A percentile compares a stretch with the other conserved stretches of the same genome.
Evolutionary conservation across 2,797 vertebrate species (phyloP).

Genomic region (Fistularia commersonii): DNA sequence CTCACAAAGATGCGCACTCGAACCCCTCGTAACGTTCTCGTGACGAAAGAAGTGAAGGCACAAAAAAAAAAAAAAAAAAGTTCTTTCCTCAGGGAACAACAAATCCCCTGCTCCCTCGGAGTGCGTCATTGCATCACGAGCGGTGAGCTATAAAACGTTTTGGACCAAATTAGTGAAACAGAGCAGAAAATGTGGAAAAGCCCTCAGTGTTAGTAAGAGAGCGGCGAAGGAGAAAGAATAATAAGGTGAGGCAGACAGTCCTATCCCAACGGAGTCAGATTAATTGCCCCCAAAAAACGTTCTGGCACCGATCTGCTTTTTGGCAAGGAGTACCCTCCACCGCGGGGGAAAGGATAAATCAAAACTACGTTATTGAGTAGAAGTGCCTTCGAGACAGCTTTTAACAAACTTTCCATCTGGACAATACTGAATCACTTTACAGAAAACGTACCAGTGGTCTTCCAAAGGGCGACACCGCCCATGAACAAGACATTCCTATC

Average conservation of each 20-base stretch:
- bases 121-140: conserved; percentile 36
- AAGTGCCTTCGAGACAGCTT: conserved; percentile 1
- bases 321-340: conserved; percentile 1
- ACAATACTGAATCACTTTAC: not conserved
- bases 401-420: conserved; percentile 1
- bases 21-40: conserved; percentile 2
- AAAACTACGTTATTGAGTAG: not conserved
- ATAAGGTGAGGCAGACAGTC: not conserved
- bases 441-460: too few relatives aligned
- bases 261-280: not conserved
- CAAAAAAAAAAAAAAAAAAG: conserved; percentile 28
- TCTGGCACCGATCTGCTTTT: too few relatives aligned
- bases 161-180: conserved; percentile 23
- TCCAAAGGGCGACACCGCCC: too few relatives aligned
- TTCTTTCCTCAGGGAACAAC: conserved; percentile 36
- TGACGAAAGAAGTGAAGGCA: conserved; percentile 12
- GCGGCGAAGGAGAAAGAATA: not conserved
- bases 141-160: conserved; percentile 37
- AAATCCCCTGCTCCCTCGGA: conserved; percentile 30
- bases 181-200: conserved; percentile 38
- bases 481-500: too few relatives aligned
- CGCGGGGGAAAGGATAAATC: not conserved
- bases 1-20: not conserved
- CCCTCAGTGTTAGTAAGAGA: not conserved
- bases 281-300: not conserved